These are phyloP conservation scores for Hemiprocne comata DNA, from an alignment of 2,113 vertebrate species.

Conservation along the genomic window DNA sequence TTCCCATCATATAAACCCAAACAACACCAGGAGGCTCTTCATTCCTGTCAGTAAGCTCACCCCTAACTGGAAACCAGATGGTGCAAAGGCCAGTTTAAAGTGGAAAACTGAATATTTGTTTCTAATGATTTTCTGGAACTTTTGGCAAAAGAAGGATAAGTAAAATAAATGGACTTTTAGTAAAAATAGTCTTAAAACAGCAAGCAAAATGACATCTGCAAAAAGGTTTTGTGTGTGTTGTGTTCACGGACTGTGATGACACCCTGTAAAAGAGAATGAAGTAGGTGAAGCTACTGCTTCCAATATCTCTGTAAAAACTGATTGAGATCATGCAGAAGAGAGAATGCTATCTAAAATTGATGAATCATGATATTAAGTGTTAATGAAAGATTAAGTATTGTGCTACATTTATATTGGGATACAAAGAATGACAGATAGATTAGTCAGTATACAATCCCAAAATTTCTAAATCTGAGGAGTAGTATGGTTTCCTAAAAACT, in stretches of 20 bases:
- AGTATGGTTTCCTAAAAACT: background rate
- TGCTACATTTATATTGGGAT: background rate
- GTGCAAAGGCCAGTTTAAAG: background rate
- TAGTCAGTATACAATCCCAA: background rate
- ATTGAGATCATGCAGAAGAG: background rate
- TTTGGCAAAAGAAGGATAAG: background rate
- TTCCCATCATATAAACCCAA: background rate
- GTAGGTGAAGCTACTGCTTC: background rate
- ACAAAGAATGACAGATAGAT: background rate
- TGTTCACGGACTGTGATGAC: background rate
- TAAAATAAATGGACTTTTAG: background rate
- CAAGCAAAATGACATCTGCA: background rate
- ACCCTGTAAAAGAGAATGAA: background rate
- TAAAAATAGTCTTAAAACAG: background rate
- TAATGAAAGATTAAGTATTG: background rate
- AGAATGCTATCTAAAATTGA: background rate
- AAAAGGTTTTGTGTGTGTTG: background rate
- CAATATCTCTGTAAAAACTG: background rate
- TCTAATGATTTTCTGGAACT: background rate
- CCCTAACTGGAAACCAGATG: too few species aligned
- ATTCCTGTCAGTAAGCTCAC: background rate
- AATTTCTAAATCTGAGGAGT: background rate
- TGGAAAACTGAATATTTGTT: background rate
- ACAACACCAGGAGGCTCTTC: background rate
- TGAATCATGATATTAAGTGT: background rate